phyloP scores from a whole-genome alignment of 2,888 invertebrate genomes.

The Mamestra brassicae region DNA sequence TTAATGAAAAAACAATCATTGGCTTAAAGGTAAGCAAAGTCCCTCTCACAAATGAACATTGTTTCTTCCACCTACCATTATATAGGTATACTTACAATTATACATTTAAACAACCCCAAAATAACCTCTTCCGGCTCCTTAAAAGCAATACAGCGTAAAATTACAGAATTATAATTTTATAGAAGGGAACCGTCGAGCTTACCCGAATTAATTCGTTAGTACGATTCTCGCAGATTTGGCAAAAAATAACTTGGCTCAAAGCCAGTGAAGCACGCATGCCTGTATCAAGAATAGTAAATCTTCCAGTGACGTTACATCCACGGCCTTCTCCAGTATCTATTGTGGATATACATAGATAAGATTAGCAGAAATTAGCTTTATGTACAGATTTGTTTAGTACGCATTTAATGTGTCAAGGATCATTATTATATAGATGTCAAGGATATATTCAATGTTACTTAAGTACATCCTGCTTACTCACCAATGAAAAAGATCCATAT shows the following conservation, averaged over 20 bases:
- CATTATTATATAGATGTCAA: conserved; percentile 40
- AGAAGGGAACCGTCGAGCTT: conserved; percentile 74
- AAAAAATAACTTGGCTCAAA: conserved; percentile 78
- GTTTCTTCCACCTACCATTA: not conserved
- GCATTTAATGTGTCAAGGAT: conserved; percentile 54
- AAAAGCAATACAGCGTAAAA: conserved; percentile 49
- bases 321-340: conserved; percentile 71
- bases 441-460: conserved; percentile 28
- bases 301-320: conserved; percentile 71
- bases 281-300: conserved; percentile 77
- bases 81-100: not conserved
- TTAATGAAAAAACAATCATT: conserved; percentile 18
- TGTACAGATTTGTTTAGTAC: conserved; percentile 54
- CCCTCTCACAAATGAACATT: conserved; percentile 7
- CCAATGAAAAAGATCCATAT: conserved; percentile 31
- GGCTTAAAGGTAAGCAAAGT: not conserved
- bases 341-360: conserved; percentile 63
- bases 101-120: not conserved
- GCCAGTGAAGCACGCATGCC: conserved; percentile 70
- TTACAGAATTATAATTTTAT: conserved; percentile 70
- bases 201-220: conserved; percentile 77
- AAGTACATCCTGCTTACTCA: not conserved
- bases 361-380: conserved; percentile 63
- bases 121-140: conserved; percentile 29
- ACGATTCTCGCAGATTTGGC: conserved; percentile 79